phyloP scores from a whole-genome alignment of 2,113 vertebrate genomes.

The Phasianus colchicus region DNA sequence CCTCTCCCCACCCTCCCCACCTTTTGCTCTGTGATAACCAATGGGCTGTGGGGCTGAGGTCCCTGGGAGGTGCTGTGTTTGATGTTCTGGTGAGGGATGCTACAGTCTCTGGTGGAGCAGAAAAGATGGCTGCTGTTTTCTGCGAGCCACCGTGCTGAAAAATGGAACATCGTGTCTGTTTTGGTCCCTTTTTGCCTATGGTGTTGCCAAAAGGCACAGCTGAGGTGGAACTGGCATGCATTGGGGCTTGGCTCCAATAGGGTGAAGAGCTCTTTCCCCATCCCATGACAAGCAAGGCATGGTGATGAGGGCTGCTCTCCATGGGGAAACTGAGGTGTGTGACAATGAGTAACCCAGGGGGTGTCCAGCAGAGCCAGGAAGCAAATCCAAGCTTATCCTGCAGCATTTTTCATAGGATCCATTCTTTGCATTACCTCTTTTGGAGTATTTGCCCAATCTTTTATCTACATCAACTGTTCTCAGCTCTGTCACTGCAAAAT shows the following conservation, averaged over 20 bases:
- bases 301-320: background rate
- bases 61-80: background rate
- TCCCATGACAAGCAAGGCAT: rapidly evolving
- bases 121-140: background rate
- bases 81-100: background rate
- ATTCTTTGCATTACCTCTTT: background rate
- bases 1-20: background rate
- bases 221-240: rapidly evolving
- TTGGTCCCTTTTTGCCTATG: background rate
- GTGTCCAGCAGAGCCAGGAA: background rate
- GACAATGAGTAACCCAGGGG: background rate
- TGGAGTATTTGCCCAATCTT: background rate
- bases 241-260: background rate
- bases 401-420: background rate
- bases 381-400: no score
- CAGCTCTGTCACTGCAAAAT: rapidly evolving
- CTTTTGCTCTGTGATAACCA: rapidly evolving
- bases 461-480: rapidly evolving
- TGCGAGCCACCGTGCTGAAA: rapidly evolving
- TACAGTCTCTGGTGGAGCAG: background rate
- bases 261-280: background rate
- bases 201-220: background rate
- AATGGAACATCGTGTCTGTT: no score
- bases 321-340: background rate
- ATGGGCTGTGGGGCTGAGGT: background rate